Conservation (phyloP, 2,888 invertebrate genomes). For the Pecten maximus region DNA sequence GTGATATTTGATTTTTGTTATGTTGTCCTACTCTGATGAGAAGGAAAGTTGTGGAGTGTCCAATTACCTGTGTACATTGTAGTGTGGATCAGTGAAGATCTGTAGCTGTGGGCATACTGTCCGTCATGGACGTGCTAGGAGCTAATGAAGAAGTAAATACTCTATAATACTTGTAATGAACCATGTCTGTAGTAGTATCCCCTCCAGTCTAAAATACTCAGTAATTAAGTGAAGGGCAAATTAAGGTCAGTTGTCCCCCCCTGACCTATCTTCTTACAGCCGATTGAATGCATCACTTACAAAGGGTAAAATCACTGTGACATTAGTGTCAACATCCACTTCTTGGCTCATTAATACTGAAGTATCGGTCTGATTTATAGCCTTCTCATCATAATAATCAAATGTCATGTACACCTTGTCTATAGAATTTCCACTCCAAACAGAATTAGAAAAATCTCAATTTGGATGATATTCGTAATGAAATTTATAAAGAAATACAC, state of each 20-base stretch:
- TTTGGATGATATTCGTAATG: too few species aligned
- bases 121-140: neutral
- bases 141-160: neutral
- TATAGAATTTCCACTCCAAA: too few species aligned
- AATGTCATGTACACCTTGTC: too few species aligned
- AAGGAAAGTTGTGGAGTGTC: neutral
- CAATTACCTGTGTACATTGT: constrained; percentile 16
- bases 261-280: neutral
- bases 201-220: neutral
- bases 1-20: neutral
- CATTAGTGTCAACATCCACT: neutral
- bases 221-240: neutral
- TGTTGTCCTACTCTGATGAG: neutral
- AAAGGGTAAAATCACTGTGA: neutral
- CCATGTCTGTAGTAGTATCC: neutral
- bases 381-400: too few species aligned
- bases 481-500: too few species aligned
- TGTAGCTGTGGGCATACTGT: neutral
- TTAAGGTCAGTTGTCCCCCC: constrained; percentile 12
- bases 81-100: neutral
- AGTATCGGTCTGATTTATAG: neutral
- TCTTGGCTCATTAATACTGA: neutral
- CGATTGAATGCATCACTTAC: neutral
- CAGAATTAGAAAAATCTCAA: too few species aligned
- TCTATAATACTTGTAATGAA: constrained; percentile 23